These are phyloP conservation scores for Drosophila pseudotalamancana DNA, from an alignment of 2,888 invertebrate genomes.

Conservation along the genomic window DNA sequence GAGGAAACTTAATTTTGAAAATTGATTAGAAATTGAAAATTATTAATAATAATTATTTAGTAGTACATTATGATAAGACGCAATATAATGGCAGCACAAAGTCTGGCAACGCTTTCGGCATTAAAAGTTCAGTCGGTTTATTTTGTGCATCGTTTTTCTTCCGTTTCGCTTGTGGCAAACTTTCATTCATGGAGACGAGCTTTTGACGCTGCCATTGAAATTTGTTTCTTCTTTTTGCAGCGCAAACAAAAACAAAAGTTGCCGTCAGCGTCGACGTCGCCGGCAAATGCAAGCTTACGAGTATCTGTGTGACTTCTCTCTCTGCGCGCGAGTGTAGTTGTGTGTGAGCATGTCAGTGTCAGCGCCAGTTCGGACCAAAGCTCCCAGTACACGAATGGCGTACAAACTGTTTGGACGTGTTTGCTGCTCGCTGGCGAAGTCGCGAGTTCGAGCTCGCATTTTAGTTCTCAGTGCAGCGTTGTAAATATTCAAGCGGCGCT, in stretches of 20 bases:
- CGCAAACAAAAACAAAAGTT: slow-evolving; percentile 73
- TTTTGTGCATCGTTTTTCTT: slow-evolving; percentile 60
- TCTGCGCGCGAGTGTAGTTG: slow-evolving; percentile 21
- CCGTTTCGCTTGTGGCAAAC: slow-evolving; percentile 52
- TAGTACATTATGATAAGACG: no score
- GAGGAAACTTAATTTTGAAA: no score
- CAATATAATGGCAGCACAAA: neutral
- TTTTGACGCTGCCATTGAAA: slow-evolving; percentile 73
- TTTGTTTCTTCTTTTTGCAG: slow-evolving; percentile 62
- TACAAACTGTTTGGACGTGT: slow-evolving; percentile 76
- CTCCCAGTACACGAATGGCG: slow-evolving; percentile 74
- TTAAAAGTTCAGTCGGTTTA: slow-evolving; percentile 45
- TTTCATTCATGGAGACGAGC: slow-evolving; percentile 69
- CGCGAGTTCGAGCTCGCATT: slow-evolving; percentile 54
- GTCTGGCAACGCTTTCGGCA: slow-evolving; percentile 26
- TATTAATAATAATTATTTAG: neutral
- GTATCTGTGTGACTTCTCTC: slow-evolving; percentile 38
- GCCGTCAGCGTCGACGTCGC: slow-evolving; percentile 47
- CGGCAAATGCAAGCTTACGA: slow-evolving; percentile 68
- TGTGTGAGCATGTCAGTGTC: slow-evolving; percentile 41
- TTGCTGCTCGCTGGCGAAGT: slow-evolving; percentile 62
- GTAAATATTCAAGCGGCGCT: slow-evolving; percentile 55
- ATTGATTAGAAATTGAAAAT: no score
- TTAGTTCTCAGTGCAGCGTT: slow-evolving; percentile 48
- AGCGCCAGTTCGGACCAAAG: slow-evolving; percentile 51